phyloP scores from a whole-genome alignment of 2,888 invertebrate species.

The Synanthedon formicaeformis region DNA sequence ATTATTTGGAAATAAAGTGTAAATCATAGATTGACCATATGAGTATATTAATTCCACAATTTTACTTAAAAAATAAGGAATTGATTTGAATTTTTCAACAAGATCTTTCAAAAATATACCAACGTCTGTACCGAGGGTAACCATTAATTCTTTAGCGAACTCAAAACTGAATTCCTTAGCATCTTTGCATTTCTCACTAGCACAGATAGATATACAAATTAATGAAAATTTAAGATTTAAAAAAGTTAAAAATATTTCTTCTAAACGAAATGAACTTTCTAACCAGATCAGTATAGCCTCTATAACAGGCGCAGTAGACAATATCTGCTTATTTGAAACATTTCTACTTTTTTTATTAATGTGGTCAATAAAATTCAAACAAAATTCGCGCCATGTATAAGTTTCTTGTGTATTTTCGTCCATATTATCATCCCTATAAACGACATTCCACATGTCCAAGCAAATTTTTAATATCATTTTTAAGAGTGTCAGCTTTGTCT shows the following conservation, averaged over 20 bases:
- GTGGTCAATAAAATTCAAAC: slow-evolving; percentile 11
- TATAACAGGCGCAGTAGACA: slow-evolving; percentile 13
- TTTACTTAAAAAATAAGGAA: neutral
- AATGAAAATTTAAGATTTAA: slow-evolving; percentile 20
- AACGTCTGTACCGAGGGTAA: slow-evolving; percentile 16
- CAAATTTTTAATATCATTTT: slow-evolving; percentile 14
- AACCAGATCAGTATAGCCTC: slow-evolving; percentile 14
- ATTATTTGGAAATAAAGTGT: too few species aligned
- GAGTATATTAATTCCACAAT: neutral
- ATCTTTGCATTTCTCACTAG: neutral
- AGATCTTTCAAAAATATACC: slow-evolving; percentile 14
- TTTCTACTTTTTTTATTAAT: slow-evolving; percentile 8
- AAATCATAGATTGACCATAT: too few species aligned
- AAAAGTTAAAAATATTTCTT: slow-evolving; percentile 18
- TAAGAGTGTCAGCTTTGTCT: slow-evolving; percentile 10
- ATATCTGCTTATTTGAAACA: neutral
- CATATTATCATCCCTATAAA: slow-evolving; percentile 3
- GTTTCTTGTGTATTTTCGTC: too few species aligned
- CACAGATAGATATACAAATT: slow-evolving; percentile 10
- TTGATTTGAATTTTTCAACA: slow-evolving; percentile 11
- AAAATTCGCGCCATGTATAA: slow-evolving; percentile 10
- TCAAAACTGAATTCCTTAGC: neutral
- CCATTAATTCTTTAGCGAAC: neutral
- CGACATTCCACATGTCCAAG: slow-evolving; percentile 14
- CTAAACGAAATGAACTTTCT: slow-evolving; percentile 8